Percentiles rank a stretch among this genome's conserved stretches.
These are phyloP conservation scores for Griposia aprilina DNA, from an alignment of 2,888 invertebrate species.

Conservation along the genomic window DNA sequence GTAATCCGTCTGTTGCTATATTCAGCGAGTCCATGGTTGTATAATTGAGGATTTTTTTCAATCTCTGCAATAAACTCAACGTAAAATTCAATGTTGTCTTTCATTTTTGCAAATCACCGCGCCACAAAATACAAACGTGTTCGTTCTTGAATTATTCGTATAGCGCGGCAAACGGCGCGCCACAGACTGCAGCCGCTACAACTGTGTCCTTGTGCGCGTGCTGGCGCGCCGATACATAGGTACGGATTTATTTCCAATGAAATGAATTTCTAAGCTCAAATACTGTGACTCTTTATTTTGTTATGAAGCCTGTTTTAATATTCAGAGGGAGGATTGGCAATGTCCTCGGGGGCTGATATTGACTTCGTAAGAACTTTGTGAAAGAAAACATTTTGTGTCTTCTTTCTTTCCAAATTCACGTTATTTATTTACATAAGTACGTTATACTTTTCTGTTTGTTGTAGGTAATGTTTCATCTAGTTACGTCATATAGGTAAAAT, in stretches of 20 bases:
- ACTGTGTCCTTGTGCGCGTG: not conserved
- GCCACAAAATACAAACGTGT: not conserved
- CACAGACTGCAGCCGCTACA: not conserved
- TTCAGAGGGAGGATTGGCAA: slow-evolving; percentile 41
- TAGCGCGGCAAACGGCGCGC: not conserved
- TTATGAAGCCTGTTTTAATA: slow-evolving; percentile 48
- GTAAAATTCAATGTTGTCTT: not conserved
- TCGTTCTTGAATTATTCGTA: not conserved
- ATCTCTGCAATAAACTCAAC: not conserved
- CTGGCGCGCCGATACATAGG: not conserved
- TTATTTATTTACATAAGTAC: not conserved
- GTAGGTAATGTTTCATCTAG: not conserved
- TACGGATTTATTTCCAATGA: slow-evolving; percentile 7
- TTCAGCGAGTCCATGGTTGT: not conserved
- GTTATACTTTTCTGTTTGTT: not conserved
- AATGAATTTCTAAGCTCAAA: slow-evolving; percentile 26
- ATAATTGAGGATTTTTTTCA: not conserved
- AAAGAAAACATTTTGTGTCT: slow-evolving; percentile 19
- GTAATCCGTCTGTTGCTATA: not conserved
- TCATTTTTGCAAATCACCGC: not conserved
- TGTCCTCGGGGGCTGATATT: slow-evolving; percentile 40
- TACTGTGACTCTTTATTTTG: slow-evolving; percentile 18
- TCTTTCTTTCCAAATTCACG: not conserved
- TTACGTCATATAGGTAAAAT: no score
- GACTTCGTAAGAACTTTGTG: slow-evolving; percentile 20